Base-by-base conservation (phyloP, 2,797 vertebrate species). In the Arnoldichthys spilopterus region DNA sequence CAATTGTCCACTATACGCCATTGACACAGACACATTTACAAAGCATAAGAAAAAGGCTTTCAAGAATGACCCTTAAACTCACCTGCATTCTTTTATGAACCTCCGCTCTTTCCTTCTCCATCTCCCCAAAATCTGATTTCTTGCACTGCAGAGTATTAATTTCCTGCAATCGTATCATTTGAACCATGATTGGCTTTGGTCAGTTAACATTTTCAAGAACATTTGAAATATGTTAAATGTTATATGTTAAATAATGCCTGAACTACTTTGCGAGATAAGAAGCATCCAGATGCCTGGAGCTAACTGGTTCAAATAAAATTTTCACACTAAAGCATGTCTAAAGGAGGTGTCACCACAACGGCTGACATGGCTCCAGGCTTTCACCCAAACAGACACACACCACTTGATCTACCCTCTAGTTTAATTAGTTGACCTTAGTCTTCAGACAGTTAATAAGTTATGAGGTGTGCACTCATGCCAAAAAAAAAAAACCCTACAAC, bases 41-140 rank as follows among this genome's bases (percentile, higher is more conserved):
- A 15, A 47, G 43, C 43, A 47, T 37, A 37, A 3, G 15, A 43
- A 45, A 54, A 8, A 18, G 7, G 12, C 9, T 72, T 26, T 16
- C 1, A 34, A 56, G 12, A 37, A 61, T 72, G 32, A 30, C 51
- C 6, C 45, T 40, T n/a, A n/a, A 22, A 5, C 62, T 79, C 79
- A 98, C 97, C 95, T 97, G 95, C 45, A 99, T 93, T 85, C 94
- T 96, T 87, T 95, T 93, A 76, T 93, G 90, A 0, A 92, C 93
- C 74, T 97, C 96, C 74, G 97, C 94, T 0, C 92, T 91, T 79
- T 97, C 96, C 0, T 91, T 89, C 70, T 94, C 85, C 0, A 93
- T 87, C 72, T 97, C 95, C 2, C 91, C 89, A 6, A 93, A 89
- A 76, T 83, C 93, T 20, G 62, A 91, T 88, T 84, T 96, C 85